Evolutionary conservation across 2,113 vertebrate genomes (phyloP), one percentile per base, ranked within the genome.

Genomic region (Bubo blakistoni): DNA sequence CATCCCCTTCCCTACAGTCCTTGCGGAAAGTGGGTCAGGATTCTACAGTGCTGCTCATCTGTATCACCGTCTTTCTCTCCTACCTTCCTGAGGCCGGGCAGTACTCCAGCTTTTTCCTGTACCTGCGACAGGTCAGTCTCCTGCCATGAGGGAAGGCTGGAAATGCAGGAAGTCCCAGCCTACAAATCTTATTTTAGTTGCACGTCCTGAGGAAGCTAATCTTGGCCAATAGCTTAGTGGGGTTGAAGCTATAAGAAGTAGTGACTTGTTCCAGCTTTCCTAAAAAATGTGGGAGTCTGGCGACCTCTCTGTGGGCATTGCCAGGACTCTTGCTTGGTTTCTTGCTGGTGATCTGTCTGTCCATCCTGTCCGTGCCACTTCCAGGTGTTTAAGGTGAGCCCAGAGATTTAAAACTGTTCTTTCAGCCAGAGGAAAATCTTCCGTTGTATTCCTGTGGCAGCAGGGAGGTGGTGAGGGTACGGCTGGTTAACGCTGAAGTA

Each of bases 81-180:
- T 99, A 99, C 97, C 99, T 99, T 82, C 99, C 99, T 0, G 99
- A 99, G 95, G 99, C 99, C 3, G 99, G 99, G 57, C 99, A 99
- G 97, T 99, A 99, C 96, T 99, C 99, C 98, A 99, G 99, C 96
- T 99, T 99, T 96, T 99, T 99, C 98, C 98, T 99, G 47, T 99
- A 99, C 97, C 98, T 99, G 86, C 98, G 98, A 94, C 99, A 99
- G 99, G 99, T 99, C 96, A 97, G 94, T 61, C 29, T 40, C 24
- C 40, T 49, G 36, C 1, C 3, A 24, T 6, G 7, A 29, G 34
- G 40, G 51, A n/a, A 27, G 42, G 34, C 63, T 63, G 54, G 71
- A 55, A 36, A 5, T 24, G 44, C 61, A 57, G 38, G 38, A 72
- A 69, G 14, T 38, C 46, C 25, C 65, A 57, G 21, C 6, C 79